phyloP scores from a whole-genome alignment of 2,797 vertebrate species.

The Anas georgica region DNA sequence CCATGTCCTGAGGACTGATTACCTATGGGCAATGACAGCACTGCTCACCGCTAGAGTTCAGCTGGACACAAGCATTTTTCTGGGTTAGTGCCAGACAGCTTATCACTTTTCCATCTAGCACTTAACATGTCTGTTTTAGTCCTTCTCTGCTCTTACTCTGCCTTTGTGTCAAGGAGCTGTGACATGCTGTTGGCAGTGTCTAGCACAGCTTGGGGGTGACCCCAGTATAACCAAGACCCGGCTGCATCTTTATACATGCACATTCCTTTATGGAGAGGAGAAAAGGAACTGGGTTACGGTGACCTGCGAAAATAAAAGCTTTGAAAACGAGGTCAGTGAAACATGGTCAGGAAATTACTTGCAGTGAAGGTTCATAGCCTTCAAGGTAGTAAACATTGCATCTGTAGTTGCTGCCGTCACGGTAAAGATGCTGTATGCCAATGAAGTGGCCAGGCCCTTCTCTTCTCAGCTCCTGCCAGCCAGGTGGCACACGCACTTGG shows the following conservation, averaged over 20 bases:
- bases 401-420: too few relatives aligned
- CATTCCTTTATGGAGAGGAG: not conserved
- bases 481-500: not conserved
- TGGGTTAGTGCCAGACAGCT: not conserved
- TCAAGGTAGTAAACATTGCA: not conserved
- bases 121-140: not conserved
- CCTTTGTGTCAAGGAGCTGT: not conserved
- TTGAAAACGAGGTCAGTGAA: slow-evolving; percentile 38
- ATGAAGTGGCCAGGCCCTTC: not conserved
- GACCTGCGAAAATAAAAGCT: slow-evolving; percentile 48
- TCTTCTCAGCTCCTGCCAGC: not conserved
- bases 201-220: not conserved
- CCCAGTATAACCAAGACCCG: not conserved
- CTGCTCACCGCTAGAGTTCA: not conserved
- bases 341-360: not conserved
- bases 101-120: not conserved
- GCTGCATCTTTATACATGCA: not conserved
- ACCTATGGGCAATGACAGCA: not conserved
- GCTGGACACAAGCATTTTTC: not conserved
- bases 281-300: not conserved
- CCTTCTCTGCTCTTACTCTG: not conserved
- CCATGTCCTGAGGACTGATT: not conserved
- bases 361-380: not conserved
- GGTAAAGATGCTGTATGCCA: not conserved
- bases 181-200: not conserved